These are phyloP conservation scores for Dinomys branickii DNA, from an alignment of 2,113 vertebrate genomes.

Conservation along the genomic window DNA sequence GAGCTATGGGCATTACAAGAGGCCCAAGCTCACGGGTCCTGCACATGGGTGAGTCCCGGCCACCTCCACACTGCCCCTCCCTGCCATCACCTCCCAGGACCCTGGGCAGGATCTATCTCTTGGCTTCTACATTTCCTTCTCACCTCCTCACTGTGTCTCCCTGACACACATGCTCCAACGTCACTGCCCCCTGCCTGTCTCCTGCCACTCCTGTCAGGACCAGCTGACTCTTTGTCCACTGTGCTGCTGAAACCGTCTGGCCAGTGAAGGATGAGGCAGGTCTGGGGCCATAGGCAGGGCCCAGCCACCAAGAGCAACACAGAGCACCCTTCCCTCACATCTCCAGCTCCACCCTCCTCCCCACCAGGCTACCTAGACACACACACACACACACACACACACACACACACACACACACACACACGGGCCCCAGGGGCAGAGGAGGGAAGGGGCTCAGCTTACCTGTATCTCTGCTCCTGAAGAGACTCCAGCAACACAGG, in stretches of 20 bases:
- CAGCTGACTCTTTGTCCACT: neutral
- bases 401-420: neutral
- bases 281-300: fast-evolving
- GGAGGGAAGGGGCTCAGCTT: neutral
- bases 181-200: neutral
- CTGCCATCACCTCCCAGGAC: neutral
- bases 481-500: constrained; percentile 1
- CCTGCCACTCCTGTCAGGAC: neutral
- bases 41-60: neutral
- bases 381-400: neutral
- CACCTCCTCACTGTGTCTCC: neutral
- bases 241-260: no score
- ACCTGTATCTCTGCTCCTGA: constrained; percentile 66
- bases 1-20: neutral
- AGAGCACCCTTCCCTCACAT: neutral
- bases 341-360: neutral
- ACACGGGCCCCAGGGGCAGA: neutral
- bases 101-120: neutral
- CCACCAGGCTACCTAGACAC: neutral
- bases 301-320: neutral
- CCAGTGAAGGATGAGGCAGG: neutral
- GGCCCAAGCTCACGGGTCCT: neutral
- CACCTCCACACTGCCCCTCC: no score
- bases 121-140: neutral
- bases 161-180: neutral